These are phyloP conservation scores for Hylyphantes graminicola DNA, from an alignment of 1,140 invertebrate genomes.

Conservation along the genomic window DNA sequence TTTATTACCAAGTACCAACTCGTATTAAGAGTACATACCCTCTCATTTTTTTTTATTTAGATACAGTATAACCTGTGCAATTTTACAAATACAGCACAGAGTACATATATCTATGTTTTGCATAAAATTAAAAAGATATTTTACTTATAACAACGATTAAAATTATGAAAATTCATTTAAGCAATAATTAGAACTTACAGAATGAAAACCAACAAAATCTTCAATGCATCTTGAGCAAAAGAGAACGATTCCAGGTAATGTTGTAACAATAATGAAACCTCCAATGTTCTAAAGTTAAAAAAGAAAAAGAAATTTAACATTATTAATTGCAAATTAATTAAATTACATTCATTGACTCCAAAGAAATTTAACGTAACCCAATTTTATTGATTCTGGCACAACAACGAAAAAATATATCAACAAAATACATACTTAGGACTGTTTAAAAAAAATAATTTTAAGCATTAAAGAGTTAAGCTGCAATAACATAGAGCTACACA, in stretches of 20 bases:
- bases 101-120: too few species aligned
- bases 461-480: neutral
- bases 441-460: neutral
- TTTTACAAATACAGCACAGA: too few species aligned
- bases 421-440: neutral
- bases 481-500: too few species aligned
- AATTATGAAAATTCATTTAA: neutral
- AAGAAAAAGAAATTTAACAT: conserved; percentile 5
- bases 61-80: too few species aligned
- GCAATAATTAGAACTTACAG: conserved; percentile 73
- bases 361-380: neutral
- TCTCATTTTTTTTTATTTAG: too few species aligned
- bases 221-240: conserved; percentile 86
- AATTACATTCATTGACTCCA: neutral
- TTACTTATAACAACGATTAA: neutral
- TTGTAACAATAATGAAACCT: conserved; percentile 83
- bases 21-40: too few species aligned
- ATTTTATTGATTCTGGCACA: neutral
- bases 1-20: too few species aligned
- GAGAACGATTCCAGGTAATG: conserved; percentile 84
- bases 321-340: neutral
- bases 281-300: conserved; percentile 73
- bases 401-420: neutral
- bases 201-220: conserved; percentile 83
- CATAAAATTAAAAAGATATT: neutral